A percentile compares a stretch with the other conserved stretches of the same genome.
phyloP scores from a whole-genome alignment of 2,113 vertebrate genomes.

The Xenopus tropicalis region UCB_Xtro_10.0 CM004452.2:14379001-14379500 shows the following conservation, averaged over 20 bases:
- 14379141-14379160: conserved; percentile 1
- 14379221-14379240: neutral
- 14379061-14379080: conserved; percentile 20
- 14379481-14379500: conserved; percentile 1
- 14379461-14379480: neutral
- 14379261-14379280: too few relatives aligned
- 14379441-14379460: too few relatives aligned
- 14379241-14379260: conserved; percentile 6
- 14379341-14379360: neutral
- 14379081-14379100: conserved; percentile 7
- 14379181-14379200: conserved; percentile 3
- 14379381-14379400: neutral
- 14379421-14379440: too few relatives aligned
- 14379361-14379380: neutral
- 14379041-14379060: neutral
- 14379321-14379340: neutral
- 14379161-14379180: conserved; percentile 20
- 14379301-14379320: too few relatives aligned
- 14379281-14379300: too few relatives aligned
- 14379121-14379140: neutral
- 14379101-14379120: neutral
- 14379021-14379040: neutral
- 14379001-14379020: conserved; percentile 41
- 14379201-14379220: conserved; percentile 19
- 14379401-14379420: neutral